A percentile compares a stretch with the other conserved stretches of the same genome.
phyloP scores from a whole-genome alignment of 2,797 vertebrate species.

The Valencia hispanica region DNA sequence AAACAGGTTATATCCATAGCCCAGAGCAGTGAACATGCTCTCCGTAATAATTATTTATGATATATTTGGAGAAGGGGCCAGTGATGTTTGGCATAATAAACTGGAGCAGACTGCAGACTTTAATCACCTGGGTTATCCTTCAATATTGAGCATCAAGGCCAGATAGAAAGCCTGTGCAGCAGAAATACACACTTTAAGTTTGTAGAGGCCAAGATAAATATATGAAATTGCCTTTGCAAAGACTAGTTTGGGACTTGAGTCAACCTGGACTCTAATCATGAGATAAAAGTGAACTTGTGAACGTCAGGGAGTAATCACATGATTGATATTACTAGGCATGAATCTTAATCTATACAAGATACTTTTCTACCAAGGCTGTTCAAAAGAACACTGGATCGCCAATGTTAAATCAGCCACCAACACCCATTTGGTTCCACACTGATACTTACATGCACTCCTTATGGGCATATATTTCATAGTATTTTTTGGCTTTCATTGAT shows the following conservation, averaged over 20 bases:
- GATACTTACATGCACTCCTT: neutral
- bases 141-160: conserved; percentile 48
- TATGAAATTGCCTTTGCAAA: conserved; percentile 28
- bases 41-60: conserved; percentile 82
- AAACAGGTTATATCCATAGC: conserved; percentile 85
- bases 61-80: conserved; percentile 74
- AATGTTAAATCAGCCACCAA: neutral
- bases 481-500: neutral
- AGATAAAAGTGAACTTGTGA: conserved; percentile 31
- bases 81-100: conserved; percentile 76
- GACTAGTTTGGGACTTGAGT: conserved; percentile 25
- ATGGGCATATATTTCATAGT: neutral
- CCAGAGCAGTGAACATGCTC: conserved; percentile 76
- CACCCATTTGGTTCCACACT: neutral
- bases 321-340: conserved; percentile 24
- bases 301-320: conserved; percentile 26
- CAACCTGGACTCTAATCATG: conserved; percentile 13
- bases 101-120: conserved; percentile 51
- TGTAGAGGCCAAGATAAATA: conserved; percentile 30
- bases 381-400: conserved; percentile 7
- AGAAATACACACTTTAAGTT: conserved; percentile 41
- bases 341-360: conserved; percentile 15
- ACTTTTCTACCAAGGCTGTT: conserved; percentile 12
- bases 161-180: conserved; percentile 40
- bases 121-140: conserved; percentile 68